Base-by-base conservation (phyloP, 92 coral and sea anemone species). In the Zoanthus gigantus region DNA sequence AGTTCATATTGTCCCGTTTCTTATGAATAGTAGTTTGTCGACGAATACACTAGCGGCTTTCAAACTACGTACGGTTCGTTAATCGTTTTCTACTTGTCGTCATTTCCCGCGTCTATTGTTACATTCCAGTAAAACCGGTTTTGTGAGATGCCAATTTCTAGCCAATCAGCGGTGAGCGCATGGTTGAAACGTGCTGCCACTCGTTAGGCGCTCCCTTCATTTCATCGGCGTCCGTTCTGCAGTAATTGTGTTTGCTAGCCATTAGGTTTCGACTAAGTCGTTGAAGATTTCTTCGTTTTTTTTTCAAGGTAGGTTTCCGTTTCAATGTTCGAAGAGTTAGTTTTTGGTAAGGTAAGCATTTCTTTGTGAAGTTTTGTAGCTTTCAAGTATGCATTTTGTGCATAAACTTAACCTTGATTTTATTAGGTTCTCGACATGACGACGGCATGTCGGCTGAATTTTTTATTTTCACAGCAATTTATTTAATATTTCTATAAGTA, bases 331-430 rank as follows among this genome's bases (percentile, higher is more conserved):
- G 75, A 73, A 66, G 76, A 81, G 75, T 65, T 81, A 81, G 66
- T 81, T 81, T 81, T 74, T 81, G 85, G 85, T 81, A 81, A 65
- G 85, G 85, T 81, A 81, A 67, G 85, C 60, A 81, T 14, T 81
- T 63, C 63, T 65, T 65, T 81, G 74, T 66, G 74, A 47, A 61
- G 75, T 63, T 81, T 81, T 79, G 75, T 66, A 81, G 60, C 31
- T 66, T 81, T 81, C 74, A 44, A n/a, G 9, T 65, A 42, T 81
- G 46, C 75, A 57, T 60, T 81, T 81, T 81, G 58, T 80, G 76
- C 65, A 15, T 81, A 80, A 80, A 57, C 69, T 61, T 60, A 61
- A 63, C 85, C 65, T 81, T 81, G 85, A 45, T 81, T 81, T 81
- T 81, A 66, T 23, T 66, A 66, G 52, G 44, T 65, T 63, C 74